Percentiles rank a stretch among this genome's conserved stretches.
Evolutionary conservation across 2,113 vertebrate species (phyloP).

Genomic region (Oophaga pumilio): DNA sequence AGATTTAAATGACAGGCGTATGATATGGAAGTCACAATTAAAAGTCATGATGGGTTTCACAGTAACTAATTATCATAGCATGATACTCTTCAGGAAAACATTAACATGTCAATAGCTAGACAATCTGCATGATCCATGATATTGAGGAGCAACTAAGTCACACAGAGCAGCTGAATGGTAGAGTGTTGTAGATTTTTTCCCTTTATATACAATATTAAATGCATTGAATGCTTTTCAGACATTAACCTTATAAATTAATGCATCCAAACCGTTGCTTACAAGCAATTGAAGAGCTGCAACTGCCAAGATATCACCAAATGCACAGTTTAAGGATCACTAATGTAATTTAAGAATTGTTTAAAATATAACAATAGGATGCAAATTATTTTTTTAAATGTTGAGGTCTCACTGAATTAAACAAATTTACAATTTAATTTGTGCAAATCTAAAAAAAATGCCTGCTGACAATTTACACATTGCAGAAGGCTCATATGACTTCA

Average conservation of each 20-base stretch:
- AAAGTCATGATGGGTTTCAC: constrained; percentile 61
- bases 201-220: not conserved
- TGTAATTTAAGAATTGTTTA: not conserved
- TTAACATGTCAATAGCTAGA: constrained; percentile 58
- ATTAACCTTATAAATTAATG: not conserved
- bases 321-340: not conserved
- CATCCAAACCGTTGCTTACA: not conserved
- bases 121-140: constrained; percentile 41
- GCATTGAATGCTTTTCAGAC: not conserved
- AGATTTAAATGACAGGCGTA: constrained; percentile 67
- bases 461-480: no score
- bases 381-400: no score
- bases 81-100: constrained; percentile 61
- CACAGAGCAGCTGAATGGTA: constrained; percentile 16
- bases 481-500: no score
- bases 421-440: no score
- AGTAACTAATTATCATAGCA: constrained; percentile 63
- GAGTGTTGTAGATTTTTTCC: not conserved
- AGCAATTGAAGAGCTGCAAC: not conserved
- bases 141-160: constrained; percentile 32
- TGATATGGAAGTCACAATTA: constrained; percentile 65
- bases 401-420: no score
- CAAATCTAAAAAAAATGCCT: no score
- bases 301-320: not conserved
- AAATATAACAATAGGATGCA: no score